phyloP scores from a whole-genome alignment of 2,113 vertebrate genomes.

The Chrysochloris asiatica region DNA sequence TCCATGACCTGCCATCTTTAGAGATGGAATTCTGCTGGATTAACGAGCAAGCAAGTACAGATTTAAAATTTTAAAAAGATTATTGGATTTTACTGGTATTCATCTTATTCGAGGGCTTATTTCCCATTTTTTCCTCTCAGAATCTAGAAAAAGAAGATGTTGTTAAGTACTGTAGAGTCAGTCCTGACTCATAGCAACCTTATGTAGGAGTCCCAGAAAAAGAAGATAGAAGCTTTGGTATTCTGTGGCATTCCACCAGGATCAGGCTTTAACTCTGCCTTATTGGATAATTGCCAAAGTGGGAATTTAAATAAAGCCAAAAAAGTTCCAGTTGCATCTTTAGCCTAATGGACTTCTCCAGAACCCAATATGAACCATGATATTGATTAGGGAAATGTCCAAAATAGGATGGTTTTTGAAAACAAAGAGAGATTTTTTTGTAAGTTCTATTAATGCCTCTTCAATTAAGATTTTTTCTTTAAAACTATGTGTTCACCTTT shows the following conservation, averaged over 20 bases:
- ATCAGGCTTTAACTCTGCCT: background rate
- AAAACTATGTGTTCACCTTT: slow-evolving; percentile 22
- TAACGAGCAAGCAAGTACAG: background rate
- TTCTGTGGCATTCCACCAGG: slow-evolving; percentile 11
- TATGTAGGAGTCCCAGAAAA: slow-evolving; percentile 37
- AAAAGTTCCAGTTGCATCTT: background rate
- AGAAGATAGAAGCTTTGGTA: slow-evolving; percentile 4
- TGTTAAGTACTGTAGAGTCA: no score
- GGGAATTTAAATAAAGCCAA: slow-evolving; percentile 30
- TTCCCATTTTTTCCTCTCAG: background rate
- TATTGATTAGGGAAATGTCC: background rate
- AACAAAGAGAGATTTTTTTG: slow-evolving; percentile 32
- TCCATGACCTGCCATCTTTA: background rate
- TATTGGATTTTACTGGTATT: background rate
- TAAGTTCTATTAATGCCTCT: slow-evolving; percentile 2
- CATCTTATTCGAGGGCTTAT: background rate
- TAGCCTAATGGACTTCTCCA: background rate
- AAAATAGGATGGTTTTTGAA: slow-evolving; percentile 3
- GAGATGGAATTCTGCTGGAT: background rate
- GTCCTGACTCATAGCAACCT: no score
- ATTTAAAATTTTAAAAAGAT: background rate
- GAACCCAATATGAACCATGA: background rate
- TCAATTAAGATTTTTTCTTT: background rate
- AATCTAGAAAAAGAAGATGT: slow-evolving; percentile 30
- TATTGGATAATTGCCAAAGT: background rate